phyloP scores from a whole-genome alignment of 2,113 vertebrate species.

The Platysteira castanea region DNA sequence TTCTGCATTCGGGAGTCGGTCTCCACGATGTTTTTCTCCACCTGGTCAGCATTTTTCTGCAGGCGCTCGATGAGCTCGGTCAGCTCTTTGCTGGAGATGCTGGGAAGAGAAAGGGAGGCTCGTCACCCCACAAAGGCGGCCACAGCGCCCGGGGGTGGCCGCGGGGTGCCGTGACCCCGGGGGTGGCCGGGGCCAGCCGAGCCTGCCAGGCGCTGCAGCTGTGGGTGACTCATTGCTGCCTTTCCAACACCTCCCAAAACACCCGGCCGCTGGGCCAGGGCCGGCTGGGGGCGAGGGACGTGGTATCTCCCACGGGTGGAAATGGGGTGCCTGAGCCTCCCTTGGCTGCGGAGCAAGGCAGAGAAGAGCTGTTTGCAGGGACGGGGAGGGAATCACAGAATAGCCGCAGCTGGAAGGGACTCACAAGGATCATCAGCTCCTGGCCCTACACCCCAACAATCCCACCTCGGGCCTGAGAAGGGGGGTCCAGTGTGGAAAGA shows the following conservation, averaged over 20 bases:
- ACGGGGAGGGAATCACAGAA: background rate
- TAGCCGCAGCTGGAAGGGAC: background rate
- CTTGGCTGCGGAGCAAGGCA: background rate
- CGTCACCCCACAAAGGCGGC: accelerated
- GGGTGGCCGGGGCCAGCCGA: background rate
- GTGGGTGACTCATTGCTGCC: slow-evolving; percentile 51
- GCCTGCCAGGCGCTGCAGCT: slow-evolving; percentile 42
- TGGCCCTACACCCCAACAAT: background rate
- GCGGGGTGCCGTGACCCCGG: background rate
- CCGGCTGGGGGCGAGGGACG: background rate
- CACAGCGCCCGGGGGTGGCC: background rate
- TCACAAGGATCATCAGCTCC: background rate
- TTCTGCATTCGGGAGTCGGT: slow-evolving; percentile 88
- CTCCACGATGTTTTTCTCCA: slow-evolving; percentile 94
- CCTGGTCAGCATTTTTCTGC: slow-evolving; percentile 93
- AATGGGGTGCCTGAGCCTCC: background rate
- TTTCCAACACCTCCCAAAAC: slow-evolving; percentile 31
- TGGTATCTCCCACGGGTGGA: accelerated
- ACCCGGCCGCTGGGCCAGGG: background rate
- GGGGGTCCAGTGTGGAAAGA: accelerated
- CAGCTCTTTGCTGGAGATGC: slow-evolving; percentile 80
- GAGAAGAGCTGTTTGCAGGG: background rate
- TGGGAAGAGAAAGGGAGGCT: slow-evolving; percentile 27
- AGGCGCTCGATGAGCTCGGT: slow-evolving; percentile 86
- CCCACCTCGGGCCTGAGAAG: background rate